These are phyloP conservation scores for Diploscapter pachys DNA, from an alignment of 1,140 invertebrate species.

Conservation along the genomic window DNA sequence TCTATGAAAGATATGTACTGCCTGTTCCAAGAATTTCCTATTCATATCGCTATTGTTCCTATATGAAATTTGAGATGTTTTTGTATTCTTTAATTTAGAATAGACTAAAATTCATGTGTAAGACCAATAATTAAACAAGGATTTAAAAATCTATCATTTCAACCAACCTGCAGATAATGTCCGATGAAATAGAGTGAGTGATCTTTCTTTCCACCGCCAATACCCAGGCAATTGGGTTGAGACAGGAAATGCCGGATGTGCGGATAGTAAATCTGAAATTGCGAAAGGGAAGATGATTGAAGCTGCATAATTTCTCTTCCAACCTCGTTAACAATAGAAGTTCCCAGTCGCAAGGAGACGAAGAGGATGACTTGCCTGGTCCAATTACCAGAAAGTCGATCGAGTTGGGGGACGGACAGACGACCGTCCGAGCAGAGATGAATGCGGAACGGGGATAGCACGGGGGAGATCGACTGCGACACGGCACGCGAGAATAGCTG, in stretches of 20 bases:
- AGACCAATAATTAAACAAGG: neutral
- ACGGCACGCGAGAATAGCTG: too few relatives aligned
- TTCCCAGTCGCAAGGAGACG: conserved; percentile 78
- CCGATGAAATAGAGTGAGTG: conserved; percentile 88
- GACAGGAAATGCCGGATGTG: conserved; percentile 75
- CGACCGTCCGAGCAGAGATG: conserved; percentile 24
- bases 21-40: too few relatives aligned
- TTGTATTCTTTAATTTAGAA: too few relatives aligned
- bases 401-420: conserved; percentile 22
- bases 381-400: conserved; percentile 46
- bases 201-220: conserved; percentile 83
- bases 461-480: conserved; percentile 6
- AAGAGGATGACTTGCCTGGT: conserved; percentile 79
- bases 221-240: conserved; percentile 77
- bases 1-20: too few relatives aligned
- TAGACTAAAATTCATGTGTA: too few relatives aligned
- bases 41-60: too few relatives aligned
- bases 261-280: conserved; percentile 31
- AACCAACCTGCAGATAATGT: conserved; percentile 69
- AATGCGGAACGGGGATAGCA: conserved; percentile 15
- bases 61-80: too few relatives aligned
- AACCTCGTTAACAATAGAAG: conserved; percentile 76
- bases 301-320: conserved; percentile 67
- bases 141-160: conserved; percentile 6
- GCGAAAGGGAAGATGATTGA: neutral